Percentiles rank a stretch among this genome's conserved stretches.
Conservation (phyloP, 2,113 vertebrate species). For the Menura novaehollandiae region DNA sequence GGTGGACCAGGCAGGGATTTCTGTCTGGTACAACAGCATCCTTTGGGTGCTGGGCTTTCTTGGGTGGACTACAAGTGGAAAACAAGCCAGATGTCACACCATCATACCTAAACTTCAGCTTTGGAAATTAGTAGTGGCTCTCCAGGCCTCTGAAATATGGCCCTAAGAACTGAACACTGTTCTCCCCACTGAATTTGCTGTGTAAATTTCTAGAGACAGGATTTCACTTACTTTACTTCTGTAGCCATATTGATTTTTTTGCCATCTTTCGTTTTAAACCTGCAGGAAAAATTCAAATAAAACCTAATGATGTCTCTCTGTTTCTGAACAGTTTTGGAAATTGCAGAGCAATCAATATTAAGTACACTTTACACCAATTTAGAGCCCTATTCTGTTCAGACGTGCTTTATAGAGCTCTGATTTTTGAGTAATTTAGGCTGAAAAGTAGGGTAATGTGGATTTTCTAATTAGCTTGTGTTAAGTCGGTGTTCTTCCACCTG, state of each 20-base stretch:
- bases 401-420: slow-evolving; percentile 19
- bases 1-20: neutral
- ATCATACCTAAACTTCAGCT: neutral
- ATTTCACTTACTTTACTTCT: slow-evolving; percentile 48
- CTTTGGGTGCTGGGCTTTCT: neutral
- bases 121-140: neutral
- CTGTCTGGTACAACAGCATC: accelerated
- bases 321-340: slow-evolving; percentile 69
- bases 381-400: slow-evolving; percentile 56
- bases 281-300: slow-evolving; percentile 64
- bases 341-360: slow-evolving; percentile 71
- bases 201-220: slow-evolving; percentile 40
- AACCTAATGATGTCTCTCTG: slow-evolving; percentile 59
- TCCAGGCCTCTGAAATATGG: neutral
- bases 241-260: slow-evolving; percentile 50
- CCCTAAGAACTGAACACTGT: neutral
- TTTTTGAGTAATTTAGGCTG: slow-evolving; percentile 61
- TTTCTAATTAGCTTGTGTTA: slow-evolving; percentile 63
- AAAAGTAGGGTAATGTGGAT: slow-evolving; percentile 55
- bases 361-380: slow-evolving; percentile 66
- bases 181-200: neutral
- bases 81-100: neutral
- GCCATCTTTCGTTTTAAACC: slow-evolving; percentile 40
- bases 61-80: neutral
- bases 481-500: slow-evolving; percentile 51